Evolutionary conservation across 37 sponge, comb jelly and placozoan genomes (phyloP), one percentile per base, ranked within the genome.

Genomic region (Geodia barretti): DNA sequence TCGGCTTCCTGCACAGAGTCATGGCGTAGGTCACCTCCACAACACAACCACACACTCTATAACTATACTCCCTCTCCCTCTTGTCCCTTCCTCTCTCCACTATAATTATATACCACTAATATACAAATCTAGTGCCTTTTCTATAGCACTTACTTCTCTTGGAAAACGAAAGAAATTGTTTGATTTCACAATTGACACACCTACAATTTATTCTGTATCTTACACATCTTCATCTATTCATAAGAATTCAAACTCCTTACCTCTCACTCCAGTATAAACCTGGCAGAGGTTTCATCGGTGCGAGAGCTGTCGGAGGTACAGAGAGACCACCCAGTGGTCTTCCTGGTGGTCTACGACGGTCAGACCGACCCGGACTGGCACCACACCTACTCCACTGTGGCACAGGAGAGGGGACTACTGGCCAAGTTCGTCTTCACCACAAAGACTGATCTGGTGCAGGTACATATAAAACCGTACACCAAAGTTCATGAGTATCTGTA

Each of bases 311-410:
- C 61, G 1, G 83, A 39, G 17, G 39, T 88, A 40, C 72, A 83
- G 67, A 77, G 41, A 26, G 60, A 41, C 19, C 89, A 88, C 64
- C 23, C 75, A 26, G 89, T 83, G 1, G 4, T 88, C 1, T 88
- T 88, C 60, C 39, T 82, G 40, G 63, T 88, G 1, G 79, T 78
- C 35, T 60, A 80, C 32, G 79, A 83, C 39, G 67, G 47, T 5
- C 73, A 83, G 32, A 21, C 78, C n/a, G 79, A 88, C 60, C 21
- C 28, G 0, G 84, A 83, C 64, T 88, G 89, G 89, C 72, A 72
- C 39, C 28, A 20, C 0, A 65, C 62, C 32, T 88, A 72, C 60
- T 11, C 21, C 1, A 69, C 58, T 41, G 71, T 81, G 41, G 77
- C 88, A 26, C 5, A 42, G 24, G 88, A 81, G 39, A 82, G 64